Conservation (phyloP, 2,888 invertebrate genomes). For the Xanthia icteritia region DNA sequence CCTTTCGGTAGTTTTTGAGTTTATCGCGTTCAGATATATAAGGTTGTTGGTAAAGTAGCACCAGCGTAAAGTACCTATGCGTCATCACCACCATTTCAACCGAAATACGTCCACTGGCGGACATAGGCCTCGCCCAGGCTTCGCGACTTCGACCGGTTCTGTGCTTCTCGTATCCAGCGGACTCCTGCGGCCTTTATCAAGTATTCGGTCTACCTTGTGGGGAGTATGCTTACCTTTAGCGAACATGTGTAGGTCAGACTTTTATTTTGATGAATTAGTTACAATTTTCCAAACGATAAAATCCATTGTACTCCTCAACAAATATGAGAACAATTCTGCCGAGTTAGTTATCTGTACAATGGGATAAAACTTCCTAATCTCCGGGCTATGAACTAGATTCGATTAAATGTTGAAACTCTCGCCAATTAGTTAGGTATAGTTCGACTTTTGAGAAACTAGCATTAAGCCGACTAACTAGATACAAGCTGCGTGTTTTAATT, state of each 20-base stretch:
- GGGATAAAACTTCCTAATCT: constrained; percentile 51
- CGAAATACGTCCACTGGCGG: too few relatives aligned
- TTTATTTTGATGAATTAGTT: background rate
- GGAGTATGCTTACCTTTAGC: background rate
- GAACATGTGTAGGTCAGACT: background rate
- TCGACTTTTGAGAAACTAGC: constrained; percentile 23
- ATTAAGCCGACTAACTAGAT: constrained; percentile 4
- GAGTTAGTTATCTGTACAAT: constrained; percentile 43
- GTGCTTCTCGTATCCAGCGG: too few relatives aligned
- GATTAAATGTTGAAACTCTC: constrained; percentile 49
- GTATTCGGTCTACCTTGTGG: too few relatives aligned
- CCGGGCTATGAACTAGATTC: constrained; percentile 37
- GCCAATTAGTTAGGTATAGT: constrained; percentile 30
- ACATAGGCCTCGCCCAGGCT: too few relatives aligned
- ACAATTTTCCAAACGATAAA: constrained; percentile 6
- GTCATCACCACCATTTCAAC: too few relatives aligned
- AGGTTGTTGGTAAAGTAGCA: background rate
- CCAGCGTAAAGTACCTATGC: background rate
- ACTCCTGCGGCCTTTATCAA: too few relatives aligned
- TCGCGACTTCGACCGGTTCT: too few relatives aligned
- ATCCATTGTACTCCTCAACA: constrained; percentile 20
- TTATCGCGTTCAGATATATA: too few relatives aligned
- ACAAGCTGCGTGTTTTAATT: constrained; percentile 18
- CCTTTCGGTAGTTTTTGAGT: too few relatives aligned
- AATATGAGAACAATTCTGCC: constrained; percentile 36